Conservation (phyloP, 2,888 invertebrate genomes). For the Zygogramma bicolorata region DNA sequence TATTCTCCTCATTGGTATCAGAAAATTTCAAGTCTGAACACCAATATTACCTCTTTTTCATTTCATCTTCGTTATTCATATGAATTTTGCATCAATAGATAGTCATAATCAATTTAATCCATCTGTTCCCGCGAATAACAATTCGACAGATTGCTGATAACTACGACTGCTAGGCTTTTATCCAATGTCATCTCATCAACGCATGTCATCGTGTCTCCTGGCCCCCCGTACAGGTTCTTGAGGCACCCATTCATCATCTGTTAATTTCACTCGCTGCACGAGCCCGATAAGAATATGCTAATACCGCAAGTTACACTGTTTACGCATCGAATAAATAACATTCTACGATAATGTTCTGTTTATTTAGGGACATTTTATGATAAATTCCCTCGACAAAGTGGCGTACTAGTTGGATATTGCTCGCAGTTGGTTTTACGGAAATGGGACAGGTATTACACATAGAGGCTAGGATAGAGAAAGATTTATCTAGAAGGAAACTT, state of each 20-base stretch:
- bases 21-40: no score
- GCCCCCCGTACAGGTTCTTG: slow-evolving; percentile 29
- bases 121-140: neutral
- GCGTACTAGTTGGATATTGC: slow-evolving; percentile 20
- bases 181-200: slow-evolving; percentile 30
- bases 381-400: slow-evolving; percentile 38
- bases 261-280: slow-evolving; percentile 52
- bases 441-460: no score
- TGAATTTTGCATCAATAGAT: neutral
- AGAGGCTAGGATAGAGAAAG: no score
- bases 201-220: slow-evolving; percentile 27
- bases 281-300: slow-evolving; percentile 54
- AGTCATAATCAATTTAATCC: neutral
- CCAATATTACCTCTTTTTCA: no score
- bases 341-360: slow-evolving; percentile 51
- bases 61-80: no score
- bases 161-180: slow-evolving; percentile 17
- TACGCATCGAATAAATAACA: slow-evolving; percentile 53
- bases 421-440: neutral
- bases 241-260: slow-evolving; percentile 51
- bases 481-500: no score
- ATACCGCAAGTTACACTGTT: slow-evolving; percentile 52
- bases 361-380: slow-evolving; percentile 52
- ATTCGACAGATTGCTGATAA: slow-evolving; percentile 1
- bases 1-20: no score